A percentile compares a stretch with the other conserved stretches of the same genome.
Evolutionary conservation across 1,140 invertebrate species (phyloP).

Genomic region (Polypedilum pembai): DNA sequence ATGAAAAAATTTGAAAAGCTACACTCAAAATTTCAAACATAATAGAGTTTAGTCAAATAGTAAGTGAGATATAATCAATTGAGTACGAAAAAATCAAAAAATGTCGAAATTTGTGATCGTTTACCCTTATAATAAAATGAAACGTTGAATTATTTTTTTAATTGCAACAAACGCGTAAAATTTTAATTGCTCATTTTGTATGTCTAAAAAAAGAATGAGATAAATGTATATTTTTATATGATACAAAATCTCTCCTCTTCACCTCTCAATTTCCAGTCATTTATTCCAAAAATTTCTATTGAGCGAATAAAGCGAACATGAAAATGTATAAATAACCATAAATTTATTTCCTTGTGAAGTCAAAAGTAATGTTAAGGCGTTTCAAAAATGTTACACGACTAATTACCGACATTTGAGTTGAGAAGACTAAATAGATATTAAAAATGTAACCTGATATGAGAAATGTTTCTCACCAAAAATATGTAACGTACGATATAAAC

Average conservation of each 20-base stretch:
- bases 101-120: too few species aligned
- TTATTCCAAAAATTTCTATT: not conserved
- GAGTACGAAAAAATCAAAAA: too few species aligned
- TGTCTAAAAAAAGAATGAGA: not conserved
- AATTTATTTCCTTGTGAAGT: not conserved
- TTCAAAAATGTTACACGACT: conserved; percentile 13
- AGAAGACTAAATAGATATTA: not conserved
- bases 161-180: conserved; percentile 23
- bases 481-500: too few species aligned
- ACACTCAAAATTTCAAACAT: too few species aligned
- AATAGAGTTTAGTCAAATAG: too few species aligned
- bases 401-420: conserved; percentile 19
- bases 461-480: too few species aligned
- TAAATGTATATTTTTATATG: too few species aligned
- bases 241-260: not conserved
- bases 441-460: not conserved
- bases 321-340: conserved; percentile 1
- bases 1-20: too few species aligned
- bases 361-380: not conserved
- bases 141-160: not conserved
- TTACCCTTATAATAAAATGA: conserved; percentile 15
- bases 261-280: too few species aligned
- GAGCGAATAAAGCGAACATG: not conserved
- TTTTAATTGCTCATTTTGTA: conserved; percentile 21
- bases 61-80: too few species aligned